Evolutionary conservation across 37 sponge, comb jelly and placozoan species (phyloP).

Genomic region (Hormiphora californensis): DNA sequence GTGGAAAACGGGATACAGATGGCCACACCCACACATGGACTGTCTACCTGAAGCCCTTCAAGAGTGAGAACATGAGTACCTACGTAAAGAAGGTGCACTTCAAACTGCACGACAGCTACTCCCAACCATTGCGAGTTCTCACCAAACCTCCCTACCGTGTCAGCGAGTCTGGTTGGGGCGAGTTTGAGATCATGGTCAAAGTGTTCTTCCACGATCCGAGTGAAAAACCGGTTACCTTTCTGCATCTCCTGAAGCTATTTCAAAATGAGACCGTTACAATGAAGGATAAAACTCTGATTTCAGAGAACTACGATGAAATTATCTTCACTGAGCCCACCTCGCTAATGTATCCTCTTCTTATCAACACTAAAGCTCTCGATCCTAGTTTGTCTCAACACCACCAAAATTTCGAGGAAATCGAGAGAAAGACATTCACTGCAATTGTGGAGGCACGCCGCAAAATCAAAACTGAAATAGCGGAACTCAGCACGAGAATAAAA

Average conservation of each 20-base stretch:
- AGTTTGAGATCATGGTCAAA: conserved; percentile 88
- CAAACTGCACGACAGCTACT: conserved; percentile 93
- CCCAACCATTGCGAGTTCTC: conserved; percentile 74
- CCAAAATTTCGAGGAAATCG: conserved; percentile 60
- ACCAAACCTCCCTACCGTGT: conserved; percentile 85
- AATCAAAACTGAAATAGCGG: conserved; percentile 75
- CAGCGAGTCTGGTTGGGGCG: conserved; percentile 93
- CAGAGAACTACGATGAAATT: conserved; percentile 86
- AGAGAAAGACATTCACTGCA: conserved; percentile 61
- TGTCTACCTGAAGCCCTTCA: conserved; percentile 81
- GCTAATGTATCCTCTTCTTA: conserved; percentile 18
- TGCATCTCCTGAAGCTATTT: conserved; percentile 89
- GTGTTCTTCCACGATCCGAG: conserved; percentile 79
- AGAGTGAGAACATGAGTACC: conserved; percentile 65
- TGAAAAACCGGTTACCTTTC: conserved; percentile 91
- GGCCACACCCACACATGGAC: conserved; percentile 97
- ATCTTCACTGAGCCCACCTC: conserved; percentile 56
- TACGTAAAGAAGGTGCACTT: conserved; percentile 85
- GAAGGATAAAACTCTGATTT: conserved; percentile 78
- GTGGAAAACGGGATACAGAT: conserved; percentile 92
- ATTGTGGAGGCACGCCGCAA: conserved; percentile 66
- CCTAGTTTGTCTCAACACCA: conserved; percentile 23
- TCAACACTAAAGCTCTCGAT: background rate
- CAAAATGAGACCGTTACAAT: conserved; percentile 74
- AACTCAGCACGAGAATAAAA: conserved; percentile 74